Evolutionary conservation across 2,797 vertebrate genomes (phyloP).

Genomic region (Urophycis tenuis): DNA sequence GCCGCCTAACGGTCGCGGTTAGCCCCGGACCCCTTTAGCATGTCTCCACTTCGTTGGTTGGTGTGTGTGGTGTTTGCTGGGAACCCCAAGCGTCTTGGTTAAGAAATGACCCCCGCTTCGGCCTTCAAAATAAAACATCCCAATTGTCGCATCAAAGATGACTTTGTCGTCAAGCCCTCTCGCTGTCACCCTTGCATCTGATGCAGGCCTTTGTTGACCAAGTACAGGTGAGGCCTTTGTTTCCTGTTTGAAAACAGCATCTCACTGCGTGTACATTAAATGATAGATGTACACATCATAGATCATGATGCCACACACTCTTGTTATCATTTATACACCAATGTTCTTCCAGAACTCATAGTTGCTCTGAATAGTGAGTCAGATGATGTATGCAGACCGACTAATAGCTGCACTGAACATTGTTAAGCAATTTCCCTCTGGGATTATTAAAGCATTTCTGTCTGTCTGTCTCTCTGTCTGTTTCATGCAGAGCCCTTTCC

Average conservation of each 20-base stretch:
- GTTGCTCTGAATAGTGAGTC: not conserved
- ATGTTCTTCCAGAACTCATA: not conserved
- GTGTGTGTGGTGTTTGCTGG: constrained; percentile 39
- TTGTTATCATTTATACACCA: not conserved
- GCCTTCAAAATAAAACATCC: not conserved
- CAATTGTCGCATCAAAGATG: not conserved
- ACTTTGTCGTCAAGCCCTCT: not conserved
- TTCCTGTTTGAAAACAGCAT: not conserved
- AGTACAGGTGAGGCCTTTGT: not conserved
- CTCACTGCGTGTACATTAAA: not conserved
- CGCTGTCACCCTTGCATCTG: not conserved
- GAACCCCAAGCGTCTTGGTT: constrained; percentile 52
- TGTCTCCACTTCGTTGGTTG: constrained; percentile 54
- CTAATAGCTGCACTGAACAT: not conserved
- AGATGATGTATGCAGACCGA: not conserved
- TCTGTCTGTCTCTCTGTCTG: too few species aligned
- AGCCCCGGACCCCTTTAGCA: constrained; percentile 40
- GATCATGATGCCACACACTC: not conserved
- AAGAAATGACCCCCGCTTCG: constrained; percentile 39
- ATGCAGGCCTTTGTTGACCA: not conserved
- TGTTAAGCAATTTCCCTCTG: too few species aligned
- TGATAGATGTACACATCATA: not conserved
- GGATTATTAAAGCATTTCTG: too few species aligned
- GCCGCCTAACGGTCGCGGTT: constrained; percentile 52
- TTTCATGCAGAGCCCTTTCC: not conserved